Conservation (phyloP, 2,797 vertebrate species). For the Epinephelus coioides region DNA sequence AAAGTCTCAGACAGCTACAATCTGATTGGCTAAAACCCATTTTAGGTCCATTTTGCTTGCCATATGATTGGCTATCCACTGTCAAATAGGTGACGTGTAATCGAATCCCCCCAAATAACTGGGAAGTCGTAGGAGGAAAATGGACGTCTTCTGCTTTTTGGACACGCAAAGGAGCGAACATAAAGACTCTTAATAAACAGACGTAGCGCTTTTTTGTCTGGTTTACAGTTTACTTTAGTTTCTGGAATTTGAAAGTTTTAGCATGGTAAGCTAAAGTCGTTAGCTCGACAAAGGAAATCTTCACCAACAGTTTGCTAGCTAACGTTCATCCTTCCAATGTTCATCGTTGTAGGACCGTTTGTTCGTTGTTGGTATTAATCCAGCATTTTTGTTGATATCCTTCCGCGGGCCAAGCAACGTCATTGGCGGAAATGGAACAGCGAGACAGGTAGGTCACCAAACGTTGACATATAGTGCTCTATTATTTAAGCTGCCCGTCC, state of each 20-base stretch:
- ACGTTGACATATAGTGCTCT: too few species aligned
- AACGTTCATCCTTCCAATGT: too few species aligned
- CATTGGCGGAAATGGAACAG: not conserved
- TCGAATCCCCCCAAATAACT: not conserved
- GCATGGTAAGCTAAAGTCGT: not conserved
- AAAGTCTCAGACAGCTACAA: too few species aligned
- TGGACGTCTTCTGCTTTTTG: not conserved
- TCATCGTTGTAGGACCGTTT: too few species aligned
- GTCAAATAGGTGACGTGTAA: not conserved
- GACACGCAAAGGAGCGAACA: not conserved
- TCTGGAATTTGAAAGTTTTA: not conserved
- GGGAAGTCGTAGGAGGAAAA: not conserved
- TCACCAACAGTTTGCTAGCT: not conserved
- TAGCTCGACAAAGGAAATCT: not conserved
- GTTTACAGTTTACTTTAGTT: not conserved
- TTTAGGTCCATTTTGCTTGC: not conserved
- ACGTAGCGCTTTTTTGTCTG: too few species aligned
- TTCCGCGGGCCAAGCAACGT: too few species aligned
- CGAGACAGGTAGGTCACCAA: not conserved
- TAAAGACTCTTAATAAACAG: not conserved
- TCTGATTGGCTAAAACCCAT: not conserved
- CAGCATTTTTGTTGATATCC: too few species aligned
- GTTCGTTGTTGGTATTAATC: too few species aligned
- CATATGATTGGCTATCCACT: not conserved
- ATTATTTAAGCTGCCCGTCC: too few species aligned